Conservation (phyloP, 2,797 vertebrate species). For the Hypotaenidia okinawae region DNA sequence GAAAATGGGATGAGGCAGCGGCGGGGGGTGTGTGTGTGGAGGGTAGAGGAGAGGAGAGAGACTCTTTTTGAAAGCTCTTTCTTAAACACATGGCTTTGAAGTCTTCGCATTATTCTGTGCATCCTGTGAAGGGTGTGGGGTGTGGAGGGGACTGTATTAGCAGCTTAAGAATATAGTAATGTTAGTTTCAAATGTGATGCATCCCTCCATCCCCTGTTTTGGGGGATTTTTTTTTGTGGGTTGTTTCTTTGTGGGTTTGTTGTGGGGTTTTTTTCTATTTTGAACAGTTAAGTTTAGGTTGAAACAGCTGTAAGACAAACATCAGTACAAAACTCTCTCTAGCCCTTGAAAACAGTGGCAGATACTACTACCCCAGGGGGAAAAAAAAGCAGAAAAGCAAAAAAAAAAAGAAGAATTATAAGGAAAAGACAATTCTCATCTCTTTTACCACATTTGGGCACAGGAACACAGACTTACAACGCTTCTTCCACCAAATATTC, state of each 20-base stretch:
- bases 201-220: not conserved
- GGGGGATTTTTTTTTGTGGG: too few relatives aligned
- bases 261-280: not conserved
- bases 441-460: not conserved
- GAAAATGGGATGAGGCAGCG: not conserved
- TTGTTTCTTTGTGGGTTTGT: too few relatives aligned
- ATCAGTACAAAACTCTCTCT: not conserved
- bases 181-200: not conserved
- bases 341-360: not conserved
- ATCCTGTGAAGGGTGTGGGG: not conserved
- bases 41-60: too few relatives aligned
- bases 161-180: not conserved
- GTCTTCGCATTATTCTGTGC: not conserved
- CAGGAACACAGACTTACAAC: constrained; percentile 10
- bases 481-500: not conserved
- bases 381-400: not conserved
- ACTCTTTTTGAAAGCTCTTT: not conserved
- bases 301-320: constrained; percentile 2
- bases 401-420: not conserved
- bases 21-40: too few relatives aligned
- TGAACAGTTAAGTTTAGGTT: not conserved
- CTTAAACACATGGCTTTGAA: constrained; percentile 5
- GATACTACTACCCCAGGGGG: not conserved
- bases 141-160: not conserved
- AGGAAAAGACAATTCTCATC: not conserved